These are phyloP conservation scores for Quadroppia sp. DNA, from an alignment of 2,888 invertebrate species.

Conservation along the genomic window DNA sequence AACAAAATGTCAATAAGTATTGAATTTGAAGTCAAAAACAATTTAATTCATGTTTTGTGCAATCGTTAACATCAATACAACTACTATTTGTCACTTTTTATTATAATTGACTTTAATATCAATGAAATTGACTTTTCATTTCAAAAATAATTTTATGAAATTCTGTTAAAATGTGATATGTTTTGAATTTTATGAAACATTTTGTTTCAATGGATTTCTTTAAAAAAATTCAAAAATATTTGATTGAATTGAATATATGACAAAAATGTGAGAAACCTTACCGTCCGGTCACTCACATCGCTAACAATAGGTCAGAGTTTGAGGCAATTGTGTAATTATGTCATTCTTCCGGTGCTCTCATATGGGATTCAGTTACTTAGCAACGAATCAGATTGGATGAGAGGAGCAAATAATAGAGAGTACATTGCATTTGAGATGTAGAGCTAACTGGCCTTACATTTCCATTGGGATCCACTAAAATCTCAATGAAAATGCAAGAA, in stretches of 20 bases:
- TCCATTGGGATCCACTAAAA: conserved; percentile 9
- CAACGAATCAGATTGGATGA: neutral
- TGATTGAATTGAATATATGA: neutral
- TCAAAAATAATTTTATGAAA: no score
- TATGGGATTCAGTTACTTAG: conserved; percentile 22
- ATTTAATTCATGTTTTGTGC: conserved; percentile 1
- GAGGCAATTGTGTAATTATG: conserved; percentile 21
- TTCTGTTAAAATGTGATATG: no score
- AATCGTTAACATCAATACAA: neutral
- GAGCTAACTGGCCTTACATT: neutral
- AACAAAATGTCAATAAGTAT: conserved; percentile 13
- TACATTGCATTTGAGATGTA: conserved; percentile 2
- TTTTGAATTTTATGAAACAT: no score
- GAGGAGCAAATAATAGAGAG: neutral
- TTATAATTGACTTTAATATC: no score
- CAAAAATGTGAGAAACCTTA: neutral
- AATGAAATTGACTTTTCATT: no score
- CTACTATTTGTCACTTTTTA: neutral
- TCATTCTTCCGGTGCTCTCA: conserved; percentile 33
- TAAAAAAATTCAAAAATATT: no score
- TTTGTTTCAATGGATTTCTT: no score
- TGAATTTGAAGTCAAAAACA: neutral
- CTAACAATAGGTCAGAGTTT: neutral
- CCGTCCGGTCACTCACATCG: neutral
- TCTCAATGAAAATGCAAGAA: conserved; percentile 7